Base-by-base conservation (phyloP, 1,140 invertebrate genomes). In the Drosophila kanapiae region DNA sequence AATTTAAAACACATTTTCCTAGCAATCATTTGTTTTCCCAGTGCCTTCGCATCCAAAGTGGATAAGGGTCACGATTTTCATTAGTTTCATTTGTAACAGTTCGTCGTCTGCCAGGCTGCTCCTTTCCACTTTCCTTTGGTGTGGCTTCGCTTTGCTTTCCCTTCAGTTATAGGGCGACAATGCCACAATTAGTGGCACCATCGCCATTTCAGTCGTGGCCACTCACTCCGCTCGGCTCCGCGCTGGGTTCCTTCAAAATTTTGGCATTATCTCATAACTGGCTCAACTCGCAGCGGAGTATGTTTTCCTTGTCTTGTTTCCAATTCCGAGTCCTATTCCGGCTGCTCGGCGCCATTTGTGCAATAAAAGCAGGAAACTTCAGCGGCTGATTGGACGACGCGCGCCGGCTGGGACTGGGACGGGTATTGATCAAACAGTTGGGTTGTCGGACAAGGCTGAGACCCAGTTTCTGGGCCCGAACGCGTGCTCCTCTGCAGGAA, bases 51-150 rank as follows among this genome's bases (percentile, higher is more conserved):
- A 56, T 75, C 45, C 59, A 40, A 45, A 71, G 71, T 71, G 78
- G 69, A n/a, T 23, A 27, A 56, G 82, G 81, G 86, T 92, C 91
- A 92, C 91, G 91, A 91, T 91, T 92, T 91, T 92, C 91, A 92
- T 92, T 91, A 91, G 86, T 91, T 85, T 75, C 70, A 80, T 78
- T 87, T 78, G 65, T 60, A 48, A 45, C 61, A 82, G 60, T 75
- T 78, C 37, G 56, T 71, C 63, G 62, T 71, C 54, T 56, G 43
- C 42, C 56, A 14, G 29, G 10, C n/a, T 60, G 38, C 27, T 48
- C 54, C 23, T 62, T 40, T 42, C 18, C 57, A 31, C 23, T 8
- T 9, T 38, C 14, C 35, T 29, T 33, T 37, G 31, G 18, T 10
- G 8, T 38, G 33, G n/a, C 35, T 29, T 62, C 14, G 31, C 38